These are phyloP conservation scores for Rotaria socialis DNA, from an alignment of 2,888 invertebrate species.

Conservation along the genomic window DNA sequence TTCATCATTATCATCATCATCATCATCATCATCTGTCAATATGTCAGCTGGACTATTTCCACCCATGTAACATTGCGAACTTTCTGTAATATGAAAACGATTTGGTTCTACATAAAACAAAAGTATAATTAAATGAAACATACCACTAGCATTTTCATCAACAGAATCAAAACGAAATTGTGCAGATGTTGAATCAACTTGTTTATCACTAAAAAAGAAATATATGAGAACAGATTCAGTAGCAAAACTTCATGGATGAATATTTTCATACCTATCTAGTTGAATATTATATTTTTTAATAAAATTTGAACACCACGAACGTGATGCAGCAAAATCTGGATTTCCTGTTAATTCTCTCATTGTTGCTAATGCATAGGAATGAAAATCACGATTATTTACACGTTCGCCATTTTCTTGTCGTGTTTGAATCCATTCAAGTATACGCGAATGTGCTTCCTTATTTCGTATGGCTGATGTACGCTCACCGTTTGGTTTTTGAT, in stretches of 20 bases:
- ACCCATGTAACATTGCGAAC: not conserved
- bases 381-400: constrained; percentile 31
- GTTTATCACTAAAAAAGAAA: not conserved
- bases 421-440: constrained; percentile 17
- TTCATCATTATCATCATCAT: not conserved
- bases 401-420: constrained; percentile 29
- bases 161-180: constrained; percentile 8
- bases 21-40: constrained; percentile 4
- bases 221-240: too few species aligned
- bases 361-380: constrained; percentile 33
- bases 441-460: constrained; percentile 26
- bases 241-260: too few species aligned
- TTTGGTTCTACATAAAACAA: too few species aligned
- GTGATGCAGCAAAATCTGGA: constrained; percentile 35
- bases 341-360: constrained; percentile 33
- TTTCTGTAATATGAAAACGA: not conserved
- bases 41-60: constrained; percentile 16
- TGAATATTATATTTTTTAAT: constrained; percentile 34
- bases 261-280: not conserved
- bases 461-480: constrained; percentile 35
- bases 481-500: constrained; percentile 34
- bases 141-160: constrained; percentile 38
- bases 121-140: not conserved
- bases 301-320: constrained; percentile 28
- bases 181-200: not conserved